phyloP scores from a whole-genome alignment of 2,797 vertebrate species.

The Netta rufina region DNA sequence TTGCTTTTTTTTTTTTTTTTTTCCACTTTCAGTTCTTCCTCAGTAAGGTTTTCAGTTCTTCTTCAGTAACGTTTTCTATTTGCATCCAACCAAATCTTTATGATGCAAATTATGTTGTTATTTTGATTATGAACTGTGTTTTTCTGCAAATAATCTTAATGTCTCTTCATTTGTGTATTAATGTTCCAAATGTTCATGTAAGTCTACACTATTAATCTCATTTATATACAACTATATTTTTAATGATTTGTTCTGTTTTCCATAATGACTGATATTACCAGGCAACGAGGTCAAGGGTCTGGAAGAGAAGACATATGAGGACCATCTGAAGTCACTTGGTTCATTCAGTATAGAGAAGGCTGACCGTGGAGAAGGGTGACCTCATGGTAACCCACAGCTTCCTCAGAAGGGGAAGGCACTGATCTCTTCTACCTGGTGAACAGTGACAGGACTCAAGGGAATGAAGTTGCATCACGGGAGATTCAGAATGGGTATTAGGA shows the following conservation, averaged over 20 bases:
- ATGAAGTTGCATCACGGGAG: neutral
- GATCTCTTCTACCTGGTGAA: neutral
- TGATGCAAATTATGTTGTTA: neutral
- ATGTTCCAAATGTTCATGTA: neutral
- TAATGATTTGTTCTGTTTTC: neutral
- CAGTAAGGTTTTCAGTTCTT: neutral
- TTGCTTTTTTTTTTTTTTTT: neutral
- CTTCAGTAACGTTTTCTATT: neutral
- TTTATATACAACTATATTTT: neutral
- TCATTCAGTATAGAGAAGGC: neutral
- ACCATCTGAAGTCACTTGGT: neutral
- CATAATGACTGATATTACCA: neutral
- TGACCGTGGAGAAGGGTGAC: neutral
- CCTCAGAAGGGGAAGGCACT: neutral
- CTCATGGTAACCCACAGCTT: neutral
- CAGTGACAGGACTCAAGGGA: neutral
- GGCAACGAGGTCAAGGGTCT: neutral
- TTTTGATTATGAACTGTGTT: neutral
- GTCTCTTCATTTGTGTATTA: neutral
- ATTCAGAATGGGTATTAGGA: neutral
- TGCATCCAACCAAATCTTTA: neutral
- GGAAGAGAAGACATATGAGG: neutral
- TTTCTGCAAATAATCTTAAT: neutral
- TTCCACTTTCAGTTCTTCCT: neutral
- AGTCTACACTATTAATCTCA: neutral